These are phyloP conservation scores for Melanerpes aurifrons DNA, from an alignment of 2,113 vertebrate genomes.

Conservation along the genomic window DNA sequence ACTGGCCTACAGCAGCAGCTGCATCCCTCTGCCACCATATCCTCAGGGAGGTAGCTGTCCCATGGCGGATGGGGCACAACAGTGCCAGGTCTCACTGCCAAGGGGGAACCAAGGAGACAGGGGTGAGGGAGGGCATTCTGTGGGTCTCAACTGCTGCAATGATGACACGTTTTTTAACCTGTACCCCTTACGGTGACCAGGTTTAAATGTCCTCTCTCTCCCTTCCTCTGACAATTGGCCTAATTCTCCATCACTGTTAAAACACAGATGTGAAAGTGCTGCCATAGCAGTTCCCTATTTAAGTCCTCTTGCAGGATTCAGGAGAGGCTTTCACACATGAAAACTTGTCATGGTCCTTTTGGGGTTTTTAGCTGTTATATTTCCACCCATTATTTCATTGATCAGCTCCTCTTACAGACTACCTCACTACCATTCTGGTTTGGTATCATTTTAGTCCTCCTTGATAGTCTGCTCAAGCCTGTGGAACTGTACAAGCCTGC, in stretches of 20 bases:
- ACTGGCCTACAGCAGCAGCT: background rate
- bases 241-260: background rate
- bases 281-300: accelerated
- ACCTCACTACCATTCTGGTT: background rate
- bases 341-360: background rate
- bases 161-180: conserved; percentile 33
- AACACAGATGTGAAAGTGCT: accelerated
- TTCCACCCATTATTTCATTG: background rate
- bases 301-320: background rate
- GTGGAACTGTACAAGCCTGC: background rate
- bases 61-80: background rate
- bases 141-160: conserved; percentile 22
- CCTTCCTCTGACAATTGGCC: background rate
- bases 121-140: background rate
- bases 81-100: background rate
- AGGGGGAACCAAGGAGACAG: background rate
- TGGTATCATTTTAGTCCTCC: background rate
- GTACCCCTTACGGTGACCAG: conserved; percentile 18
- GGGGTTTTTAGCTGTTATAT: background rate
- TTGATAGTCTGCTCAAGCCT: background rate
- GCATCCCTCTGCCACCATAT: background rate
- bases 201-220: background rate
- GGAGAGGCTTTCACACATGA: background rate
- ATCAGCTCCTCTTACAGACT: background rate
- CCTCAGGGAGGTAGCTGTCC: conserved; percentile 38